phyloP scores from a whole-genome alignment of 2,113 vertebrate species.

The Puntigrus tetrazona region DNA sequence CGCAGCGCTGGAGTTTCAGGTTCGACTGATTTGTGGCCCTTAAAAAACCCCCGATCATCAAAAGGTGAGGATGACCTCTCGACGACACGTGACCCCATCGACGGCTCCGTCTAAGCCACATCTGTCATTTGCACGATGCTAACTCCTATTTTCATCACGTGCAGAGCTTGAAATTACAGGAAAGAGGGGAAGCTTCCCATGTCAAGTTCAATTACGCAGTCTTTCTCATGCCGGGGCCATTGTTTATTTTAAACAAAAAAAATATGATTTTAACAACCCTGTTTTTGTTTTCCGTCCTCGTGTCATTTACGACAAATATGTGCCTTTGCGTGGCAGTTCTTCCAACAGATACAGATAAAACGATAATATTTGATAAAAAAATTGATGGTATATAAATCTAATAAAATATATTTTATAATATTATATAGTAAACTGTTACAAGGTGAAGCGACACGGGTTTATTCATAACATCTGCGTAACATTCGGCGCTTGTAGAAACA shows the following conservation, averaged over 20 bases:
- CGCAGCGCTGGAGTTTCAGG: constrained; percentile 16
- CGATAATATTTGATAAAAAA: background rate
- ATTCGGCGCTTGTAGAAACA: constrained; percentile 32
- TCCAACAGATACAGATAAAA: background rate
- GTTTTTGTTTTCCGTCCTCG: background rate
- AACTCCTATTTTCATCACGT: constrained; percentile 69
- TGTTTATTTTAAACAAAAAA: constrained; percentile 20
- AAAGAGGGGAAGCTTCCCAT: constrained; percentile 67
- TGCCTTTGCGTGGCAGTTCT: background rate
- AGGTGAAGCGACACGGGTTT: background rate
- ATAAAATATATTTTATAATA: no score
- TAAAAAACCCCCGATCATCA: constrained; percentile 59
- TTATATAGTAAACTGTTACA: background rate
- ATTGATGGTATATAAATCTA: background rate
- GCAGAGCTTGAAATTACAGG: constrained; percentile 76
- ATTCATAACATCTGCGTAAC: constrained; percentile 27
- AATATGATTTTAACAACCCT: background rate
- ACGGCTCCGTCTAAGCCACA: constrained; percentile 67
- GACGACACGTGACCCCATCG: constrained; percentile 75
- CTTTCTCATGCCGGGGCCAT: background rate
- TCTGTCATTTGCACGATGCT: constrained; percentile 74
- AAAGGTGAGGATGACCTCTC: constrained; percentile 69
- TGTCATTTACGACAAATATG: background rate
- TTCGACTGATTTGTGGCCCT: background rate
- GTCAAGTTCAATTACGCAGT: constrained; percentile 31